Evolutionary conservation across 1,140 invertebrate genomes (phyloP), one percentile per base, ranked within the genome.

Genomic region (Solenopsis fugax): DNA sequence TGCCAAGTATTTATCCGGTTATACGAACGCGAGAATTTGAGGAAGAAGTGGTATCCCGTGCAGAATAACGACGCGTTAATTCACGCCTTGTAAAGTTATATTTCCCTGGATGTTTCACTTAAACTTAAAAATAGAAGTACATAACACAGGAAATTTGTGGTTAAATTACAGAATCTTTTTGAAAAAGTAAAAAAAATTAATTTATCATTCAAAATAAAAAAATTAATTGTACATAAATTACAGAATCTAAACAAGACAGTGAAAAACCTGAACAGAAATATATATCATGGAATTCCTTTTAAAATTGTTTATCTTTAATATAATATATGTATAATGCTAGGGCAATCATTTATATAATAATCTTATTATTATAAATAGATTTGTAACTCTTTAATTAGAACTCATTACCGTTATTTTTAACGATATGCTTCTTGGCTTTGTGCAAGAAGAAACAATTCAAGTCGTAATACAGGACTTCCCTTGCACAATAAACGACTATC

Each of bases 1-100:
- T 62, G 54, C 56, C 24, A 75, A 84, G 69, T 84, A 84, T 84
- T 73, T 84, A 73, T 75, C 54, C 13, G 41, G 56, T 75, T 75
- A 60, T 18, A 65, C n/a, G 45, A 80, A 67, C 16, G 67, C 24
- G 54, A 62, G 54, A 73, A 84, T 60, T 75, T 48, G 29, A 60
- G 54, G 54, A 62, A 73, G 52, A 84, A 75, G 24, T 73, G 54
- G 18, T 84, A 60, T 73, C 41, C 29, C 54, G 18, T 41, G 41
- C 29, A 21, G 24, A 65, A 24, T 72, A 58, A 82, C 37, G 24
- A 82, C 2, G 54, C 56, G 41, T 75, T 84, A 75, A 34, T 75
- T 73, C 24, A 73, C 69, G 71, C 12, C 41, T 82, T 24, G 52
- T 60, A 37, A 48, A 84, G 7, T 60, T 62, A 37, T 48, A 48